Evolutionary conservation across 2,797 vertebrate species (phyloP), one percentile per base, ranked within the genome.

Genomic region (Salarias fasciatus): DNA sequence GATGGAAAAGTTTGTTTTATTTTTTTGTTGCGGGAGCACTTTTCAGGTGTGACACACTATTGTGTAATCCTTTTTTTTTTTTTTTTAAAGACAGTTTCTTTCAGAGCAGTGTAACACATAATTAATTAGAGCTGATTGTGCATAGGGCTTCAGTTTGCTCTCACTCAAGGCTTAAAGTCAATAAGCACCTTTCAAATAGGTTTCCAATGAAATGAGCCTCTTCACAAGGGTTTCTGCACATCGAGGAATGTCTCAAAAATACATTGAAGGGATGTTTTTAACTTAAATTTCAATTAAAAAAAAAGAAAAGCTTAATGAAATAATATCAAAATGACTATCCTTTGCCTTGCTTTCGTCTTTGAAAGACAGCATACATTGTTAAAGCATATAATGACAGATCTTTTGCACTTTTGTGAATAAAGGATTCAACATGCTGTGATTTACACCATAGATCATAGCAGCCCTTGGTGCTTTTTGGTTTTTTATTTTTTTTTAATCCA

Each of bases 121-220:
- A 70, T 59, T 61, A 53, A 71, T 47, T 69, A 54, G 74, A 76
- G 44, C 41, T 41, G 18, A 51, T 29, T 35, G 6, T 30, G 50
- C 56, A 53, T 24, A 6, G 11, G 31, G 63, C 13, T 51, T 43
- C 36, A 51, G 60, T 65, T 44, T 55, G 52, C 33, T 54, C 46
- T 11, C 9, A 5, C 12, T 56, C 3, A 5, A 33, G 52, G 31
- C 45, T 66, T 13, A 8, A 57, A 66, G 45, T 37, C 35, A 37
- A 36, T 38, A 50, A 48, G 38, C 9, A 50, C 56, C 47, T 48
- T 57, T 49, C 8, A 11, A 49, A 70, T 58, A 58, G 31, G 11
- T 24, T 24, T 24, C 18, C 18, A 24, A 2, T 24, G 18, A 24
- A 24, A 2, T 24, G 18, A 24, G 18, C 18, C 18, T 24, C 24